Base-by-base conservation (phyloP, 2,888 invertebrate species). In the Eupithecia centaureata region DNA sequence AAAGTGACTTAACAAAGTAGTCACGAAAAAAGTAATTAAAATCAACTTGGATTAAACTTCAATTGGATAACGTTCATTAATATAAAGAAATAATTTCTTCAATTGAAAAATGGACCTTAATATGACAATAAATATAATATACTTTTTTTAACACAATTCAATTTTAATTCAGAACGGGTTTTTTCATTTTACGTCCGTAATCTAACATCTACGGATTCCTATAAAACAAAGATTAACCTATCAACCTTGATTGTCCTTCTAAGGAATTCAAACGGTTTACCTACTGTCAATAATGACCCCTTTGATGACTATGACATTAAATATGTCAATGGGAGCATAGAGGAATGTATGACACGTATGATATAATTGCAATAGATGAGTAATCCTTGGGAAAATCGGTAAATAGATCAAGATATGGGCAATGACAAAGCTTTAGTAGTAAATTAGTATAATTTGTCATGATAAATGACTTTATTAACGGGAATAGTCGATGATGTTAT, bases 301-400 rank as follows among this genome's bases (percentile, higher is more conserved):
- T 7, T 3, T 52, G 66, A 67, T 70, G 70, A 70, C 66, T 73
- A 70, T 73, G 65, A 64, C 68, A 75, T 73, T 67, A 73, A 47
- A 71, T 70, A 72, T 73, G 73, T 72, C 70, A 72, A 73, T 72
- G 66, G 68, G 65, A 73, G 70, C 67, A 32, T 18, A 33, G 18
- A 3, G 57, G 57, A 33, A 57, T 67, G 35, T 33, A 27, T 33
- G 71, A 73, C 73, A 76, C 71, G 71, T 68, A 70, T 72, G 69
- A 71, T 59, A 64, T 71, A 27, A 70, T 74, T 66, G 61, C 65
- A 42, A 68, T 63, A 13, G 54, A 60, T 72, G 71, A 68, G 65
- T 72, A 66, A 69, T 63, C 63, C 66, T 67, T 70, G 72, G 69
- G 73, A 74, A 72, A 76, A 74, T 68, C 28, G 33, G 42, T 69